Conservation (phyloP, 2,797 vertebrate genomes). For the Rhabdomys pumilio region DNA sequence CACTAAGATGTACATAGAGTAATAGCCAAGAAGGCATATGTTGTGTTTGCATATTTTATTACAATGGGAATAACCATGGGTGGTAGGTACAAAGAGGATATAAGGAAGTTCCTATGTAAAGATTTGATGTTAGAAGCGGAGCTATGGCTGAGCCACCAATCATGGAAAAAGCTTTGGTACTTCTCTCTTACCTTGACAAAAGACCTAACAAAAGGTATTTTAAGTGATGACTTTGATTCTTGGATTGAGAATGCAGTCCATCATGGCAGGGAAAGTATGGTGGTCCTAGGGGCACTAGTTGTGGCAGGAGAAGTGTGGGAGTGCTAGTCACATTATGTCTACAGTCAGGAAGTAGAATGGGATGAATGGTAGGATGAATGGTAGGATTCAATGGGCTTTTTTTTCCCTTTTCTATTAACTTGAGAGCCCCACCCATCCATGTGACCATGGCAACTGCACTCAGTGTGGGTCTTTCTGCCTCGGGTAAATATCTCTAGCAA, state of each 20-base stretch:
- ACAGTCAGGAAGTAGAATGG: neutral
- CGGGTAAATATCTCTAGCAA: neutral
- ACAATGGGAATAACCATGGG: neutral
- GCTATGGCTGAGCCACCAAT: constrained; percentile 92
- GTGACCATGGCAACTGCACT: too few relatives aligned
- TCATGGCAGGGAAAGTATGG: neutral
- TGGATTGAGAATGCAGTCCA: neutral
- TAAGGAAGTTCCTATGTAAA: constrained; percentile 93
- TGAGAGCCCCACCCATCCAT: too few relatives aligned
- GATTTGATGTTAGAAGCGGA: constrained; percentile 93
- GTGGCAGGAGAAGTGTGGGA: neutral
- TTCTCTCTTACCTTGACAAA: neutral
- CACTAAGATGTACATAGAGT: neutral
- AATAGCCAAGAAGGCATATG: neutral
- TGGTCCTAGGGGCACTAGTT: neutral
- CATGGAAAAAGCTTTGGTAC: constrained; percentile 91
- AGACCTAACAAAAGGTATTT: neutral
- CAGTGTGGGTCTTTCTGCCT: neutral
- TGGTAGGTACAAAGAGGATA: neutral
- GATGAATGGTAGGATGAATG: neutral
- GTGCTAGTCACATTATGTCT: neutral
- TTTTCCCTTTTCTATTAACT: neutral
- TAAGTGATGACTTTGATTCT: neutral
- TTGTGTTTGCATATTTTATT: neutral
- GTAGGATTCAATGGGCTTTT: neutral